These are phyloP conservation scores for Pteronura brasiliensis DNA, from an alignment of 2,113 vertebrate genomes.

Conservation along the genomic window DNA sequence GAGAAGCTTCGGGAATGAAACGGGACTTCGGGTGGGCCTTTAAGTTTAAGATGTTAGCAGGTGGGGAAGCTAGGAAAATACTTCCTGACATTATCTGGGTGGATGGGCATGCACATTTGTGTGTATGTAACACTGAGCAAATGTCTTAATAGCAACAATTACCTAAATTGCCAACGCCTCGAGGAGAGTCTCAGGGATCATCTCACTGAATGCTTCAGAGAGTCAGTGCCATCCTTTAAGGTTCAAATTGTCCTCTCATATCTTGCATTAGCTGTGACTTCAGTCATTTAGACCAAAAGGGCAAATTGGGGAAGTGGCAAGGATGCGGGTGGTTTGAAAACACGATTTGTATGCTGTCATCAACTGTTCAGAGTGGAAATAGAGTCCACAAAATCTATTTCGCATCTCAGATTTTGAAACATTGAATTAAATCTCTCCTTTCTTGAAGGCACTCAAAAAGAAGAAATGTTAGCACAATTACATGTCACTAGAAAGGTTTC, in stretches of 20 bases:
- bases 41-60: neutral
- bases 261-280: neutral
- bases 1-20: neutral
- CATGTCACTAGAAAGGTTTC: neutral
- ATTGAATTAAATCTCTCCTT: conserved; percentile 30
- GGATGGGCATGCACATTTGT: neutral
- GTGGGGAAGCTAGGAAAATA: neutral
- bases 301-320: neutral
- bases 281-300: neutral
- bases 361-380: conserved; percentile 19
- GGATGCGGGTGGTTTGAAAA: neutral
- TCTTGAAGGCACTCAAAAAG: neutral
- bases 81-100: neutral
- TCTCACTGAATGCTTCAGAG: neutral
- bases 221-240: neutral
- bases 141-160: neutral
- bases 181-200: neutral
- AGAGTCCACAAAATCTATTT: neutral
- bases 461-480: neutral
- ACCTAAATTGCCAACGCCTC: neutral
- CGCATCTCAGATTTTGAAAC: conserved; percentile 33
- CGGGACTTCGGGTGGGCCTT: neutral
- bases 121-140: neutral
- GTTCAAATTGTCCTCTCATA: neutral
- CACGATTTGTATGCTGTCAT: neutral